Evolutionary conservation across 2,888 invertebrate genomes (phyloP), one percentile per base, ranked within the genome.

Genomic region (Cheilosia variabilis): DNA sequence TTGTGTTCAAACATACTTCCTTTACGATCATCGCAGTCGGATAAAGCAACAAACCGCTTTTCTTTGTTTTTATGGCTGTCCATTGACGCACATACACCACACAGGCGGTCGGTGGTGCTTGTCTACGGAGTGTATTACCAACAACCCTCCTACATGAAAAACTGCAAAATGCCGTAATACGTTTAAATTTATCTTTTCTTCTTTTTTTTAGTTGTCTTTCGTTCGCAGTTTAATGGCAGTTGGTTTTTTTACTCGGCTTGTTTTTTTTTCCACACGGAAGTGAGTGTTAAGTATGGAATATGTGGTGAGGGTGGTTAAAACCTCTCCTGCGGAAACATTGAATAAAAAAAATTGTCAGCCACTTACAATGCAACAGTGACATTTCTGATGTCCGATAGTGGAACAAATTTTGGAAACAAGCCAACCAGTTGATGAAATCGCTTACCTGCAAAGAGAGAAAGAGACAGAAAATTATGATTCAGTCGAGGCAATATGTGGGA

Each of bases 131-230:
- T 31, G 24, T 34, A 22, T 43, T 27, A 13, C 50, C 55, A 55
- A 71, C 63, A 55, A 71, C 63, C 78, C 63, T 71, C 71, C 78
- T 41, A 78, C 71, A 71, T 50, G 50, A 57, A 71, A 62, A 47
- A 63, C 62, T 34, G 45, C 71, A 55, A n/a, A 78, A 53, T 78
- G 62, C 55, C 71, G 78, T 63, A 78, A 71, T 78, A 63, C 55
- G 41, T 55, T 57, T 63, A 71, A 65, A 63, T 71, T 63, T 78
- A 71, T 71, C 47, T 52, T 62, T 37, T 27, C 7, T 24, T 45
- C 2, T 37, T 63, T 69, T 78, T 63, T 71, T 47, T n/a, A n/a
- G 27, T 52, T 62, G 17, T 37, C 4, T 24, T 45, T 55, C 19
- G 27, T 62, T 78, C 37, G 27, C 19, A 69, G 45, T 63, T 47